Conservation (phyloP, 2,797 vertebrate genomes). For the Spinus olivaceus region DNA sequence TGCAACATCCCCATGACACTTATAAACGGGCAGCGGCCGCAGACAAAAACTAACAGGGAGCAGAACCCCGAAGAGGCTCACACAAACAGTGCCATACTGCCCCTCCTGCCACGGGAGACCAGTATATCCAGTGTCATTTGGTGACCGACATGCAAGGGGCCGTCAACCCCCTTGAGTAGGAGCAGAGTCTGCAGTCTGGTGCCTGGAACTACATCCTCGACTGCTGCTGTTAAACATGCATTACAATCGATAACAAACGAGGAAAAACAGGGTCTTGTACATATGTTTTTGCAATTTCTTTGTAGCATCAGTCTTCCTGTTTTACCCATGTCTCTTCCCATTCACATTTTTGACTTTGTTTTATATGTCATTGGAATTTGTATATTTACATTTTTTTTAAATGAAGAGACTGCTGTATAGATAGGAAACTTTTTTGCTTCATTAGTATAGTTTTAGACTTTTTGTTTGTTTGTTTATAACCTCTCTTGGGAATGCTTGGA, state of each 20-base stretch:
- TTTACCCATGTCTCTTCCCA: slow-evolving; percentile 86
- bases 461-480: slow-evolving; percentile 71
- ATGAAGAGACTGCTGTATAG: slow-evolving; percentile 82
- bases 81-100: slow-evolving; percentile 97
- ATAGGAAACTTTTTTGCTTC: slow-evolving; percentile 83
- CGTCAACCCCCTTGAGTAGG: slow-evolving; percentile 58
- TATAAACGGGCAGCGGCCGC: slow-evolving; percentile 95
- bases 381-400: slow-evolving; percentile 84
- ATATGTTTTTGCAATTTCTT: slow-evolving; percentile 96
- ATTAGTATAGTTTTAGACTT: slow-evolving; percentile 86
- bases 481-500: slow-evolving; percentile 87
- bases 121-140: slow-evolving; percentile 99
- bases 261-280: slow-evolving; percentile 99
- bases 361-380: slow-evolving; percentile 87
- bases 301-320: slow-evolving; percentile 98
- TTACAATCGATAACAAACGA: slow-evolving; percentile 82
- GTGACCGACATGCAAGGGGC: slow-evolving; percentile 82
- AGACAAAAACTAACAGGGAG: slow-evolving; percentile 91
- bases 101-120: slow-evolving; percentile 95
- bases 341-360: slow-evolving; percentile 87
- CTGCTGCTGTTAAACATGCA: slow-evolving; percentile 83
- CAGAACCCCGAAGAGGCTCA: slow-evolving; percentile 96
- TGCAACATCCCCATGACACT: slow-evolving; percentile 99
- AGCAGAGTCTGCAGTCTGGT: slow-evolving; percentile 79
- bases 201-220: slow-evolving; percentile 83